These are phyloP conservation scores for Ceraclea dissimilis DNA, from an alignment of 2,888 invertebrate species.

Conservation along the genomic window DNA sequence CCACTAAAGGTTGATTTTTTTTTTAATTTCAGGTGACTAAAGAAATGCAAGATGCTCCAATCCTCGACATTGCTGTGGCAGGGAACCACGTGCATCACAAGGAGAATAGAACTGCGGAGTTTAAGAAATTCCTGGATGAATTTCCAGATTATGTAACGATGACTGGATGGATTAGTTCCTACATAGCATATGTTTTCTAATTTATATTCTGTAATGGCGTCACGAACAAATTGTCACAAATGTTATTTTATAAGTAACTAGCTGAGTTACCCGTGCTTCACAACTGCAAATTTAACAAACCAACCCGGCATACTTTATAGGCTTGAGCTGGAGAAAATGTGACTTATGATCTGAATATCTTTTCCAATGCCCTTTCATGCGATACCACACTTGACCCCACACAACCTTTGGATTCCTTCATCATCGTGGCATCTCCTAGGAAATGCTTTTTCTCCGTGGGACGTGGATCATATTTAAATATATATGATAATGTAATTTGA, in stretches of 20 bases:
- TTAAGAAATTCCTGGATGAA: slow-evolving; percentile 3
- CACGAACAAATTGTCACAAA: background rate
- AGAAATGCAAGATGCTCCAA: background rate
- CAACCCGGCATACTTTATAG: too few species aligned
- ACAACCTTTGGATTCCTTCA: too few species aligned
- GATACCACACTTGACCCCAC: too few species aligned
- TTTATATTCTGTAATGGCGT: background rate
- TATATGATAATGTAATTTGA: too few species aligned
- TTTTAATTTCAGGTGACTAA: background rate
- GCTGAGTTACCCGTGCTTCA: too few species aligned
- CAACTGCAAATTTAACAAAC: too few species aligned
- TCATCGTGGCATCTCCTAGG: too few species aligned
- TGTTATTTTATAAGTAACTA: background rate
- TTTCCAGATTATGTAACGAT: slow-evolving; percentile 13
- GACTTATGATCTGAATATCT: background rate
- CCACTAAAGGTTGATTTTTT: background rate
- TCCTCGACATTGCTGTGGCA: slow-evolving; percentile 33
- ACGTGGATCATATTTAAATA: too few species aligned
- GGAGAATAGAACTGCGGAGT: slow-evolving; percentile 26
- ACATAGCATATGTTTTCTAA: slow-evolving; percentile 12
- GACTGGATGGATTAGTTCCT: slow-evolving; percentile 15
- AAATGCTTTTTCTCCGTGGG: too few species aligned
- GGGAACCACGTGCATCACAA: slow-evolving; percentile 38
- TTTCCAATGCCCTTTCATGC: too few species aligned
- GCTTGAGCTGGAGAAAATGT: too few species aligned